Evolutionary conservation across 2,113 vertebrate genomes (phyloP), one percentile per base, ranked within the genome.

Genomic region (Aspiorhynchus laticeps): DNA sequence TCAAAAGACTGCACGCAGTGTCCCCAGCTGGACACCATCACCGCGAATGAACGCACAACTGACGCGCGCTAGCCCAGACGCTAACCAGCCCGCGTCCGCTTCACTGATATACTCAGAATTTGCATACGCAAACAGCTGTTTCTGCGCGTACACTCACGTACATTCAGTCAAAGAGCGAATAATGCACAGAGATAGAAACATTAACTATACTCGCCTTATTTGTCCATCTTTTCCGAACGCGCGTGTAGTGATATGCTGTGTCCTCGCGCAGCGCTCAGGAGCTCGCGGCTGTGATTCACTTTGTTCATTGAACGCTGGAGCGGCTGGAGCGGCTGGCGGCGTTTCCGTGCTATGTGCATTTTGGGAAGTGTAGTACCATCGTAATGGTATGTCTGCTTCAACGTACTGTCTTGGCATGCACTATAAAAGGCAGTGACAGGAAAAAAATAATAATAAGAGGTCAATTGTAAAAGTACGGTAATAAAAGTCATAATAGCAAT

Each of bases 251-350:
- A 73, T 71, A 43, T 15, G 65, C 46, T 73, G 31, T 33, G 46
- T 83, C 43, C 81, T 73, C 43, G 38, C 73, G 86, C 67, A 83
- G 71, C 86, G 41, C 51, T 82, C 59, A 75, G 53, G 43, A 87
- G 61, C 56, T 82, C 19, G 10, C 43, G 24, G 21, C 31, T 78
- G 48, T 28, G 43, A 83, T 76, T 75, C 74, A 88, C 88, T 86
- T 88, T 86, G 88, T 88, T 88, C 87, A 53, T 24, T 41, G 63
- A 26, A 51, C 36, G 46, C 85, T 85, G n/a, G n/a, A n/a, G n/a
- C n/a, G n/a, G 48, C 12, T n/a, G 69, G 9, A 80, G 14, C 59
- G 38, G 43, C 76, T 80, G 41, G 31, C 28, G 73, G 46, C 1
- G 41, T 51, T 77, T 83, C 74, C 76, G 79, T 2, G 19, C 41